Evolutionary conservation across 2,888 invertebrate species (phyloP), one percentile per base, ranked within the genome.

Genomic region (Latrodectus hesperus): DNA sequence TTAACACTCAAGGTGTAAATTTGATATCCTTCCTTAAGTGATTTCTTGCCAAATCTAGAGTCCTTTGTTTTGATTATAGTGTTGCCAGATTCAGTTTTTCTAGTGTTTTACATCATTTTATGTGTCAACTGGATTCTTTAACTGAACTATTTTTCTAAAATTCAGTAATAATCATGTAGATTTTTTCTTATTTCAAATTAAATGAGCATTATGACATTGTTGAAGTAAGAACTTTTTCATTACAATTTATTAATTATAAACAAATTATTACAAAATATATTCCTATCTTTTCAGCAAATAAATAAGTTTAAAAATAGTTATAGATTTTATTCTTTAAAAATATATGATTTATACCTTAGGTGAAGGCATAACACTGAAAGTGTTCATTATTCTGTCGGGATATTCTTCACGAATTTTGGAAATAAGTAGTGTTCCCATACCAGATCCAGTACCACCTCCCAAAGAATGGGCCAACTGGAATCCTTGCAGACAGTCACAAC

Each of bases 371-470:
- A 96, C 96, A 9, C 92, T 93, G 91, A 93, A 93, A 10, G 93
- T 93, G 90, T 92, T 93, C 94, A 94, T 94, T 89, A 94, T 94
- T 89, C 94, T 91, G 91, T 94, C 94, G 0, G 97, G 97, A 91
- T 95, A 97, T 92, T 97, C 97, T 91, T 97, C 97, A 0, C 97
- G 94, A 91, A 97, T 96, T 93, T 97, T 97, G 89, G 96, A 96
- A 90, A 97, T 96, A 8, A 97, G 93, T 9, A 97, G 93, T 0
- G 97, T 97, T 9, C 97, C 97, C 95, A 97, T 95, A 0, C 97
- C 97, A 0, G 96, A 96, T 0, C 97, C 97, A 0, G 97, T 97
- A 17, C 97, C 97, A 10, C 97, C 97, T 0, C 97, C 96, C 17
- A 97, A 93, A 0, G 97, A 97, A 91, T 96, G 96, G 0, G 96